Evolutionary conservation across 2,113 vertebrate species (phyloP), one percentile per base, ranked within the genome.

Genomic region (Anarhynchus alexandrinus): DNA sequence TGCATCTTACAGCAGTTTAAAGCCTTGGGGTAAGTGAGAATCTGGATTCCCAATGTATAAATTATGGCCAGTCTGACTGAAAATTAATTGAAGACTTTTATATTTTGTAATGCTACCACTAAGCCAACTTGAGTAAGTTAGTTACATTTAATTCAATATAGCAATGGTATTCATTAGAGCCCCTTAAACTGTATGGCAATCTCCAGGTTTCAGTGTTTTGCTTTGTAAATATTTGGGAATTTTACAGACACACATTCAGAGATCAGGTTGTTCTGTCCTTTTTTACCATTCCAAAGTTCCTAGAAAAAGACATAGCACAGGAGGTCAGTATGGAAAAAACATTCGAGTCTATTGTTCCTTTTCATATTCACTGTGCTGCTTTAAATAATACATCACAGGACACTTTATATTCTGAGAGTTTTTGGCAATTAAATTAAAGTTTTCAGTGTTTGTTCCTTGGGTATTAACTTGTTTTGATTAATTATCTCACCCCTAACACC

Each of bases 381-480:
- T 94, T 92, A 95, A 96, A 97, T 86, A 90, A 96, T 82, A 78
- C 43, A 82, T 96, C 69, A 78, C 64, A 83, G 58, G 23, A 64
- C 61, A 70, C 49, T 90, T 91, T 21, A 76, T 34, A 51, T 86
- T 92, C 36, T 47, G 83, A 85, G 87, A 94, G 27, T 23, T 82
- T 96, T 93, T 88, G 76, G 82, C 91, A 96, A 93, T 61, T 70
- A 67, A 88, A 71, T 74, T 51, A 27, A 91, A 94, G 45, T 90
- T 83, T 88, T 78, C 52, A 47, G 30, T 67, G 40, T 73, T 95
- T 86, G 51, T 86, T 96, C 67, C 55, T 85, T 88, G 71, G n/a
- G 21, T 85, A 86, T 83, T 51, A 94, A 80, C 51, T 82, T 96
- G 74, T 23, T 87, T n/a, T 91, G 73, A 95, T 94, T 86, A 90